These are phyloP conservation scores for Sarcophaga variegata DNA, from an alignment of 2,888 invertebrate species.

Conservation along the genomic window DNA sequence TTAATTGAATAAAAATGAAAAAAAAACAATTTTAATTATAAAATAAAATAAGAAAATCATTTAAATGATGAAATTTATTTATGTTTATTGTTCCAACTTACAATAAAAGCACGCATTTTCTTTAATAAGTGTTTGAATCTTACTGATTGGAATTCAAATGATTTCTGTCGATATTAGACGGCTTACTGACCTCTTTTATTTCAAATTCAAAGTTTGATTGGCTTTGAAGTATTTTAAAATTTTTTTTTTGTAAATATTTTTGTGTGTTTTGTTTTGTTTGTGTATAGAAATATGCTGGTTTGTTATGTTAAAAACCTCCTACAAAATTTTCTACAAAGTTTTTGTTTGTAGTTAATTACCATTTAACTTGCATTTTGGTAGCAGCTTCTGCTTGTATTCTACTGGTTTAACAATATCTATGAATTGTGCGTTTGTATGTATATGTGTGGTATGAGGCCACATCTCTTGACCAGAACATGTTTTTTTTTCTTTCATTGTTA, in stretches of 20 bases:
- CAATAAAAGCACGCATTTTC: conserved; percentile 26
- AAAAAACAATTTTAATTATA: not conserved
- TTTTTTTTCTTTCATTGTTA: not conserved
- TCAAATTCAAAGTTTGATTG: conserved; percentile 69
- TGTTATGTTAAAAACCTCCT: not conserved
- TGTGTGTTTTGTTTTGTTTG: not conserved
- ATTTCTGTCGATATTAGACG: conserved; percentile 73
- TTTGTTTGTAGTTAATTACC: conserved; percentile 14
- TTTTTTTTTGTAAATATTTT: not conserved
- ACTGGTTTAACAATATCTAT: not conserved
- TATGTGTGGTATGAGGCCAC: not conserved
- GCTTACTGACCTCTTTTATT: conserved; percentile 75
- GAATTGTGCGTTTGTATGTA: not conserved
- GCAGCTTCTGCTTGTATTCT: conserved; percentile 13
- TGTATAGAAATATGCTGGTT: not conserved
- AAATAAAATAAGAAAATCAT: not conserved
- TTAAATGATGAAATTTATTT: not conserved
- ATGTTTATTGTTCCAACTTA: not conserved
- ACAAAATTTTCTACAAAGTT: not conserved
- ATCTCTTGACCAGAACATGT: too few species aligned
- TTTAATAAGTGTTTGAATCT: conserved; percentile 70
- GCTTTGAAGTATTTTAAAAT: not conserved
- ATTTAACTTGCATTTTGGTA: conserved; percentile 18
- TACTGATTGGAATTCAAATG: conserved; percentile 71
- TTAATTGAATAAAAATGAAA: not conserved